Conservation (phyloP, 1,140 invertebrate genomes). For the Nephila pilipes region DNA sequence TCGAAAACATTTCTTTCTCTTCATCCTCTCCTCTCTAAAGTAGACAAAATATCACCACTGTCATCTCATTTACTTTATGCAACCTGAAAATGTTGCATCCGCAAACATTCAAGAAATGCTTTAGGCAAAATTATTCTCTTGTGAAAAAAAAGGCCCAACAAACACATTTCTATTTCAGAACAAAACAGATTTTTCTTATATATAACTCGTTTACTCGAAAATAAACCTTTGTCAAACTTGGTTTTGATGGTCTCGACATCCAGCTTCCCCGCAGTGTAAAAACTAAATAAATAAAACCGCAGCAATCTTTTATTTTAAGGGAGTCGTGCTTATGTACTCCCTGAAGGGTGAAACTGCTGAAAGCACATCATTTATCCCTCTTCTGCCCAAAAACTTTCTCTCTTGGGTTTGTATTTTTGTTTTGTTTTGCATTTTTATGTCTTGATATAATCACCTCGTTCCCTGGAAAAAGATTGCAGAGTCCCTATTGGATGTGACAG, state of each 20-base stretch:
- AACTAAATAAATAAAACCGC: slow-evolving; percentile 24
- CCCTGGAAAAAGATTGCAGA: neutral
- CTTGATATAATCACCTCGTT: slow-evolving; percentile 55
- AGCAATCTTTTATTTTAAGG: slow-evolving; percentile 36
- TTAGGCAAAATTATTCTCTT: slow-evolving; percentile 14
- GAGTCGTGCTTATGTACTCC: slow-evolving; percentile 2
- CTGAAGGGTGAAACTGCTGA: neutral
- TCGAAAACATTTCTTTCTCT: no score
- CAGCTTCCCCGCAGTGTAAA: neutral
- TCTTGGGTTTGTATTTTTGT: neutral
- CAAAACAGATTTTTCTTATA: slow-evolving; percentile 2
- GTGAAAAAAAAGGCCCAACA: neutral
- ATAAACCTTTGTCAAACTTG: slow-evolving; percentile 55
- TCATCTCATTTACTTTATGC: slow-evolving; percentile 2
- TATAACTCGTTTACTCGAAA: slow-evolving; percentile 33
- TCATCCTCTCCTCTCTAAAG: neutral
- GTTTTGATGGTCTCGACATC: slow-evolving; percentile 13
- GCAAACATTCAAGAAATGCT: neutral
- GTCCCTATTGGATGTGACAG: neutral
- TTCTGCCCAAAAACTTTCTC: neutral
- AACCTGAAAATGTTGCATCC: slow-evolving; percentile 28
- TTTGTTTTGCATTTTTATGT: slow-evolving; percentile 29
- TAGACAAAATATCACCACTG: neutral
- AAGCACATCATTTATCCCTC: slow-evolving; percentile 48
- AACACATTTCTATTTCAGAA: neutral